These are phyloP conservation scores for Strix aluco DNA, from an alignment of 2,113 vertebrate genomes.

Conservation along the genomic window DNA sequence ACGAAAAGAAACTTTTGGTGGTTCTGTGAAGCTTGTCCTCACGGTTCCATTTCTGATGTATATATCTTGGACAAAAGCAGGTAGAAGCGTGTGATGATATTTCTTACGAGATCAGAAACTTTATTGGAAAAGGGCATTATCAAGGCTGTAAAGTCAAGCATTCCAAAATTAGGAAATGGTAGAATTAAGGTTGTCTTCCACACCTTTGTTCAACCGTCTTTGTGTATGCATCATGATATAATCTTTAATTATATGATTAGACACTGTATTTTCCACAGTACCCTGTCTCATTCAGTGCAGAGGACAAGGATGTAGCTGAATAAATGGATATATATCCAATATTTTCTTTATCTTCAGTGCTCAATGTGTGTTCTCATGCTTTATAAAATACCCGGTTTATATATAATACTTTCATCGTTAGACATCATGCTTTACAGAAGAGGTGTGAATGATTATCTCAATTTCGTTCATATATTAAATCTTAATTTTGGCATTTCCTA, in stretches of 20 bases:
- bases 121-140: constrained; percentile 36
- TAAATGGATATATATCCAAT: constrained; percentile 13
- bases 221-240: constrained; percentile 34
- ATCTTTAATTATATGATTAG: constrained; percentile 59
- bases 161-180: constrained; percentile 33
- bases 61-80: constrained; percentile 13
- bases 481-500: neutral
- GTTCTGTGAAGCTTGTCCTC: neutral
- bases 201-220: constrained; percentile 24
- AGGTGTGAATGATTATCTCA: neutral
- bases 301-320: neutral
- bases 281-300: neutral
- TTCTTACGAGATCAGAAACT: constrained; percentile 33
- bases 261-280: constrained; percentile 30
- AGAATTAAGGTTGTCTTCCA: constrained; percentile 19
- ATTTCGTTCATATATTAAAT: constrained; percentile 6
- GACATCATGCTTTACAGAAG: neutral
- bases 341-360: constrained; percentile 6
- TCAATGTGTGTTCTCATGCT: neutral
- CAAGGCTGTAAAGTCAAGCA: constrained; percentile 39
- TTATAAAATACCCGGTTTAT: neutral
- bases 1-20: neutral
- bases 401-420: neutral
- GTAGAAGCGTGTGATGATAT: neutral
- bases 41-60: neutral